Conservation (phyloP, 2,113 vertebrate species). For the Turnix velox region DNA sequence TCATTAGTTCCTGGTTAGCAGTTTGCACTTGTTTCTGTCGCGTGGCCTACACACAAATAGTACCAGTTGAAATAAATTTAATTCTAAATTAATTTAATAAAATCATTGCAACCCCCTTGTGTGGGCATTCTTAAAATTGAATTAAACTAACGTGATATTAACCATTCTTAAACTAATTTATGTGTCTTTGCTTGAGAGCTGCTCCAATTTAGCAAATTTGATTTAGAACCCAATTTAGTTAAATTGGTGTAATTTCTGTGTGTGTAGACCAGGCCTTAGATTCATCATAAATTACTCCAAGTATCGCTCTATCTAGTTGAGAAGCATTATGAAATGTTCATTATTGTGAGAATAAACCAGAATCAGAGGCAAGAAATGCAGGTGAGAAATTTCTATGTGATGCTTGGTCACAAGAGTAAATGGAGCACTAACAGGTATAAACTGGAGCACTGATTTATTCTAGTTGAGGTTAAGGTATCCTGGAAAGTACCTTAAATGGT, state of each 20-base stretch:
- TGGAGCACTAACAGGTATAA: neutral
- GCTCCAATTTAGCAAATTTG: slow-evolving; percentile 6
- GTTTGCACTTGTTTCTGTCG: neutral
- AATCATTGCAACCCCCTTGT: slow-evolving; percentile 9
- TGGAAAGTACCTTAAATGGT: neutral
- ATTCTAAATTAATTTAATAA: slow-evolving; percentile 45
- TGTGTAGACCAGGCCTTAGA: neutral
- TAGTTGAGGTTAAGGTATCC: neutral
- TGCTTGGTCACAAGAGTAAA: neutral
- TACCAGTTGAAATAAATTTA: slow-evolving; percentile 3
- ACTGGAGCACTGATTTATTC: neutral
- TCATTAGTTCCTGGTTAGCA: neutral
- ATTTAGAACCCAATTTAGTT: slow-evolving; percentile 34
- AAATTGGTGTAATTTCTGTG: neutral
- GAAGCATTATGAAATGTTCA: neutral
- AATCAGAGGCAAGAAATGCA: neutral
- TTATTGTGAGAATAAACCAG: neutral
- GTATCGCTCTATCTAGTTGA: neutral
- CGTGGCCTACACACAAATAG: neutral
- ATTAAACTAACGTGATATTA: slow-evolving; percentile 32
- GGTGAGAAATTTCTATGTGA: neutral
- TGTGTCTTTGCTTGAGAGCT: neutral
- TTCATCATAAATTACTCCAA: neutral
- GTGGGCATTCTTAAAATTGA: slow-evolving; percentile 16
- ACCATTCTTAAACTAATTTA: slow-evolving; percentile 18